Evolutionary conservation across 2,113 vertebrate genomes (phyloP).

Genomic region (Hiodon tergisus): DNA sequence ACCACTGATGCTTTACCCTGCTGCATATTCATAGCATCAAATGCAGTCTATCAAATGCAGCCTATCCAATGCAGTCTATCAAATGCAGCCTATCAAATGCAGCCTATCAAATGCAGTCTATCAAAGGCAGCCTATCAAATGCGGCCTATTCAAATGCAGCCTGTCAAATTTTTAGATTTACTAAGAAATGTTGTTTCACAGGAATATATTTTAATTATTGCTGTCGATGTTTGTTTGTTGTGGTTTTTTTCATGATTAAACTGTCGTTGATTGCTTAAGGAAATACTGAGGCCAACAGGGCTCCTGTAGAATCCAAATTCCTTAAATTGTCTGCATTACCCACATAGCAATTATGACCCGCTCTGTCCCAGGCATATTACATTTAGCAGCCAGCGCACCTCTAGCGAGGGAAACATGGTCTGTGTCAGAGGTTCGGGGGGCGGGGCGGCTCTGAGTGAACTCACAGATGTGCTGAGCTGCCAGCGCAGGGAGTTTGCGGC

Average conservation of each 20-base stretch:
- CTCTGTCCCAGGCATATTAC: not conserved
- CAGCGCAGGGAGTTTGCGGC: conserved; percentile 8
- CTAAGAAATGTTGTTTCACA: no score
- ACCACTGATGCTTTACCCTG: no score
- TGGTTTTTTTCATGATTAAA: not conserved
- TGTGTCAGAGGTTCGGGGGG: not conserved
- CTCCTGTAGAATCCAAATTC: not conserved
- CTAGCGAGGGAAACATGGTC: not conserved
- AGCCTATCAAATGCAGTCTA: no score
- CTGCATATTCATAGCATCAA: no score
- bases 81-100: no score
- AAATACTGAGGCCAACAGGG: not conserved
- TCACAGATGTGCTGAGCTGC: conserved; percentile 2
- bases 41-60: no score
- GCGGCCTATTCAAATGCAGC: no score
- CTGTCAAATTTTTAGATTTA: no score
- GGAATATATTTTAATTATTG: no score
- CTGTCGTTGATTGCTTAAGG: not conserved
- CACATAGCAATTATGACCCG: not conserved
- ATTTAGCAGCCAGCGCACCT: not conserved
- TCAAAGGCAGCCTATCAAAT: no score
- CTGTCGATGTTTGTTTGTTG: not conserved
- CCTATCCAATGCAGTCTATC: no score
- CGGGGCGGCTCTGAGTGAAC: not conserved
- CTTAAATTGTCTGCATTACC: not conserved